phyloP scores from a whole-genome alignment of 1,140 invertebrate species.

The Rhagoletis zephyria region DNA sequence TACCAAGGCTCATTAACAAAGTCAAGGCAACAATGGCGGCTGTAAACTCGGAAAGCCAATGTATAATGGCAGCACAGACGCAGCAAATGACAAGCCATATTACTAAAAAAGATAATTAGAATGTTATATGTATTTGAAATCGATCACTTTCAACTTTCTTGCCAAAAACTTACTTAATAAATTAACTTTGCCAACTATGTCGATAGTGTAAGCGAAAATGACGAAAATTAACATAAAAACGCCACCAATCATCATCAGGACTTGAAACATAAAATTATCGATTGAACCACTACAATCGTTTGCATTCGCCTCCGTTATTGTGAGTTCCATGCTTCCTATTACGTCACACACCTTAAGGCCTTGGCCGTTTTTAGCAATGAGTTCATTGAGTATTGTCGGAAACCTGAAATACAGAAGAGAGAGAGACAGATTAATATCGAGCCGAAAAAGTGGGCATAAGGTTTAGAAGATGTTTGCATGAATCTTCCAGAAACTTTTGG shows the following conservation, averaged over 20 bases:
- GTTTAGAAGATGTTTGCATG: too few species aligned
- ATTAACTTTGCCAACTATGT: conserved; percentile 65
- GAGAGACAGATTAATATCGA: too few species aligned
- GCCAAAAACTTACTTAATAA: conserved; percentile 64
- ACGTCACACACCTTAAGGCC: conserved; percentile 60
- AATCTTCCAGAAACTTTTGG: too few species aligned
- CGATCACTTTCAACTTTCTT: neutral
- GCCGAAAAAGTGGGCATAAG: too few species aligned
- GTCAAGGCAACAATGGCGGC: conserved; percentile 64
- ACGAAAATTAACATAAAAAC: conserved; percentile 65
- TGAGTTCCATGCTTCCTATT: conserved; percentile 57
- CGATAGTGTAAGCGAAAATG: conserved; percentile 69
- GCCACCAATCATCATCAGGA: conserved; percentile 67
- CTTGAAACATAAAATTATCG: conserved; percentile 58
- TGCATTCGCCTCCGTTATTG: neutral
- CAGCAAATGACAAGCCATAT: conserved; percentile 63
- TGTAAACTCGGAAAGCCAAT: conserved; percentile 62
- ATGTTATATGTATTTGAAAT: conserved; percentile 57
- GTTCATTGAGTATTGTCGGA: conserved; percentile 67
- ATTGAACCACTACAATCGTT: conserved; percentile 56
- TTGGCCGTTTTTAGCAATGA: conserved; percentile 56
- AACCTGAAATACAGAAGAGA: conserved; percentile 57
- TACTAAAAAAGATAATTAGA: neutral
- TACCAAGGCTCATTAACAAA: conserved; percentile 67
- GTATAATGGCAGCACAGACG: conserved; percentile 60